Base-by-base conservation (phyloP, 2,888 invertebrate species). In the Idaea biselata region DNA sequence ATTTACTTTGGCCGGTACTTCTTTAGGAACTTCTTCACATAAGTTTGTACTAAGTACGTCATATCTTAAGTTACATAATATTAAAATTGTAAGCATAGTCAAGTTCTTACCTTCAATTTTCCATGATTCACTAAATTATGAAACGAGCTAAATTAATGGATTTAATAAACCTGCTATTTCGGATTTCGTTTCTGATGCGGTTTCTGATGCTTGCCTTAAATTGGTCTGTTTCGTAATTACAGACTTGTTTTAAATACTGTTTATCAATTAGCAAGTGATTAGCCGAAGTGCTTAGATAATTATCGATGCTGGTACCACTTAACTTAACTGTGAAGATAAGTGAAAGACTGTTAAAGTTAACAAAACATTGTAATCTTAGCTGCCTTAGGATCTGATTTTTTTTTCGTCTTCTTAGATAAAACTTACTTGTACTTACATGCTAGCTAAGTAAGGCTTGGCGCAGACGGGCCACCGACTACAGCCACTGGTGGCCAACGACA, bases 211-310 rank as follows among this genome's bases (percentile, higher is more conserved):
- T 33, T 33, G 8, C 5, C 14, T 33, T 44, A 44, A 44, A 14
- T 44, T 14, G 11, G 44, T 14, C 44, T 44, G 44, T 44, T 44
- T 44, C 44, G 11, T 11, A 44, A 44, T 44, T 11, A 44, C 44
- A 44, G 8, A 44, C 44, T 44, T 44, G 44, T 44, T 44, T 44
- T 44, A 11, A 44, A 44, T 44, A 44, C 44, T 44, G 14, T 44
- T 44, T 44, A 44, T 44, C 44, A 44, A 44, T 44, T 44, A 44
- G 44, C 44, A 44, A 44, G 44, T 44, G 44, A 44, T 44, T 44
- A 44, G 14, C 44, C 5, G 14, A 44, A 44, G 44, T 44, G 44
- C 44, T 44, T 44, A 44, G 44, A 44, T 44, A 44, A 44, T 44
- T 44, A 44, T 14, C 11, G 11, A 44, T 44, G 44, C 11, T 8